These are phyloP conservation scores for Wiebesia pumilae DNA, from an alignment of 1,140 invertebrate genomes.

Conservation along the genomic window DNA sequence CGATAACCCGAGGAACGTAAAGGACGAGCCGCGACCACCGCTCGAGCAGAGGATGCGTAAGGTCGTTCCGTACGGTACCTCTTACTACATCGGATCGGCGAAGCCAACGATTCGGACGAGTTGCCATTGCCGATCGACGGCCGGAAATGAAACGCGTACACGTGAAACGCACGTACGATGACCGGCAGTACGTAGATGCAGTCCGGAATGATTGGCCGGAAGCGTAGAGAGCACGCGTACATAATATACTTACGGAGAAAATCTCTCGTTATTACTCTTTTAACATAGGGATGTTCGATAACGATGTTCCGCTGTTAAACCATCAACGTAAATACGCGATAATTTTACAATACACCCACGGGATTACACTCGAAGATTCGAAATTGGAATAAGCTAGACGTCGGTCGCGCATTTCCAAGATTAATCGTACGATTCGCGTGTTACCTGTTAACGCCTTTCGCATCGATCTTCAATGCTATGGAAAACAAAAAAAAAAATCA, in stretches of 20 bases:
- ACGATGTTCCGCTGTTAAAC: not conserved
- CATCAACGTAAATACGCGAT: not conserved
- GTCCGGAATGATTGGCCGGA: slow-evolving; percentile 47
- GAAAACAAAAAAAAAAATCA: too few relatives aligned
- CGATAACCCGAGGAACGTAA: not conserved
- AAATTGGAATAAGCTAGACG: not conserved
- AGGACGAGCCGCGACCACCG: too few relatives aligned
- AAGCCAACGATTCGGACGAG: not conserved
- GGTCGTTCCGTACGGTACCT: not conserved
- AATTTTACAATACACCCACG: not conserved
- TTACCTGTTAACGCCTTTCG: not conserved
- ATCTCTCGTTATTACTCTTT: slow-evolving; percentile 4
- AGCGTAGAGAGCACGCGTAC: not conserved
- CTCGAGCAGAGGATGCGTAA: not conserved
- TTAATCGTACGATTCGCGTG: not conserved
- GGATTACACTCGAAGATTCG: too few relatives aligned
- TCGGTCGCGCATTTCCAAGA: not conserved
- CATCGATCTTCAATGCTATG: too few relatives aligned
- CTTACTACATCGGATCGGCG: slow-evolving; percentile 10
- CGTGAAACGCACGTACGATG: slow-evolving; percentile 1
- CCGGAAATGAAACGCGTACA: slow-evolving; percentile 47
- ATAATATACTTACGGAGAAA: not conserved
- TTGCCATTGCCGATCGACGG: slow-evolving; percentile 25
- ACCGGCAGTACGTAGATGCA: not conserved
- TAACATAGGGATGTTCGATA: not conserved